A percentile compares a stretch with the other conserved stretches of the same genome.
These are phyloP conservation scores for Podarcis muralis DNA, from an alignment of 2,113 vertebrate genomes.

Conservation along the genomic window DNA sequence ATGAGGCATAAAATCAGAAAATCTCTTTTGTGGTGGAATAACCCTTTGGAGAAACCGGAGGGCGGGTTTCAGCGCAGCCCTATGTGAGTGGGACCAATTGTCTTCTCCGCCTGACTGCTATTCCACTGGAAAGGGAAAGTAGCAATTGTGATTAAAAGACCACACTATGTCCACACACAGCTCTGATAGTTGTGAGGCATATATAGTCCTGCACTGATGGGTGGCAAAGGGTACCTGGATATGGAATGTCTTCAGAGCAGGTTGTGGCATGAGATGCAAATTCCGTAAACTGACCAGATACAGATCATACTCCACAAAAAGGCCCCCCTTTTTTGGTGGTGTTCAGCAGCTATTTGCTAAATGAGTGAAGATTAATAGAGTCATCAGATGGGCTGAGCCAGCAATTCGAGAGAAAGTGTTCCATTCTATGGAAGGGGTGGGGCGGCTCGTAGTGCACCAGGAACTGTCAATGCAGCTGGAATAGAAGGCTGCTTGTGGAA, in stretches of 20 bases:
- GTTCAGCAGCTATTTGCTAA: constrained; percentile 6
- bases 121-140: neutral
- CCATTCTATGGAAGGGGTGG: neutral
- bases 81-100: neutral
- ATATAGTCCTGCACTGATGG: neutral
- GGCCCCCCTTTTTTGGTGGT: neutral
- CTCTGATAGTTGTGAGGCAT: neutral
- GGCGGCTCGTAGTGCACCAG: neutral
- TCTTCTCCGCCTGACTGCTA: neutral
- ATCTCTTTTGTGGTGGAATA: too few relatives aligned
- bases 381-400: constrained; percentile 43
- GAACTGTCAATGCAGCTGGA: constrained; percentile 29
- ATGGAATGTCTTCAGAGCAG: neutral
- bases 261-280: neutral
- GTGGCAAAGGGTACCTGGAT: neutral
- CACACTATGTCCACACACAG: neutral
- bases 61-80: too few relatives aligned
- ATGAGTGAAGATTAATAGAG: constrained; percentile 49
- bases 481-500: constrained; percentile 31
- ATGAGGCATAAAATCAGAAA: too few relatives aligned
- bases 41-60: too few relatives aligned
- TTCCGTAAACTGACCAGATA: neutral
- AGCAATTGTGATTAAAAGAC: neutral
- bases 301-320: neutral
- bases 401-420: constrained; percentile 45